Evolutionary conservation across 1,140 invertebrate species (phyloP), one percentile per base, ranked within the genome.

Genomic region (Teleopsis dalmanni): DNA sequence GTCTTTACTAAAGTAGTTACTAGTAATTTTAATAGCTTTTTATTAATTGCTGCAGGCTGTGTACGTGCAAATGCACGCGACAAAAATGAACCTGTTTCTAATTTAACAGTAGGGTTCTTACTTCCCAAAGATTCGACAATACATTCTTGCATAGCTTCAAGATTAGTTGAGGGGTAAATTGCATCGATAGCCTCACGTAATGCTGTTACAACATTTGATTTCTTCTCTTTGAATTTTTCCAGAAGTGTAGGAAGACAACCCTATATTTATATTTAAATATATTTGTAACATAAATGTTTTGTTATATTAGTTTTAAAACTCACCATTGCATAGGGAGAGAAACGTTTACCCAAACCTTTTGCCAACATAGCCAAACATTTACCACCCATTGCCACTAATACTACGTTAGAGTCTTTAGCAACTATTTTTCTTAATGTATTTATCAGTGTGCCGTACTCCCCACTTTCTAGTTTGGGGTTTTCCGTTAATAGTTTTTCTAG

Each of bases 201-300:
- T 2, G 85, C 82, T 26, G 76, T 62, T 0, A 98, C 91, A 38
- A 97, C 93, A 69, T 83, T 91, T 29, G 82, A 76, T 63, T 99
- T 99, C 75, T 97, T 98, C 71, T 99, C 96, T 63, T 95, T 95
- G 62, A 99, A 98, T 75, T 98, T 98, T 58, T 97, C 93, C 8
- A 98, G 70, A 19, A 95, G 76, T 1, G 83, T 79, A 2, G 88
- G 78, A 8, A 96, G 74, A 60, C 88, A 87, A 23, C 83, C 77
- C 66, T 70, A 23, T 45, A 33, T 16, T n/a, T 40, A 31, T 7
- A 46, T 46, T 5, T 1, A 11, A 44, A 50, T 19, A 37, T 36
- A 34, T 33, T 29, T 40, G n/a, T 8, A 23, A 22, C 4, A 46
- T 4, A 42, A 41, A 9, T 4, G 26, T 19, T 45, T 16, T 7